Base-by-base conservation (phyloP, 2,797 vertebrate species). In the Manis javanica region DNA sequence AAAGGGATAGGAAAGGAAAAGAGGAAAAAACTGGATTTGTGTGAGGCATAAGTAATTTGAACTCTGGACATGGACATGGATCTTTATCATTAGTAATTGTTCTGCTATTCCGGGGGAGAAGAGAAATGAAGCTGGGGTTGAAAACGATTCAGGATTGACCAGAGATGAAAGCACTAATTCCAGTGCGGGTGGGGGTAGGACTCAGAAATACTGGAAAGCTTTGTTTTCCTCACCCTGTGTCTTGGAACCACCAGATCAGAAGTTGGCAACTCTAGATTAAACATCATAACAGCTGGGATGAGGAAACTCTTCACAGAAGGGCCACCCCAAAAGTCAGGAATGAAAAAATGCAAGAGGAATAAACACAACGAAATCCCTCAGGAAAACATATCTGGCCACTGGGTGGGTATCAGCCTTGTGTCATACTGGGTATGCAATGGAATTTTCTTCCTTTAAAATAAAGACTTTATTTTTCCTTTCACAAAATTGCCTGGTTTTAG, bases 221-320 rank as follows among this genome's bases (percentile, higher is more conserved):
- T 97, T 97, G 95, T 97, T 96, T 97, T 97, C 90, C 95, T 97
- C 95, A 95, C 93, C 94, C 96, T 94, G 96, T 91, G 72, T 97
- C 94, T 95, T 95, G 96, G 95, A 97, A 96, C 94, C 49, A 0
- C 90, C 78, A 92, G 95, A 96, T 92, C 94, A 96, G 96, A 96
- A 97, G 97, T 97, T 97, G 97, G 97, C 97, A 98, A 90, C 92
- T 96, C 84, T 86, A 95, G 75, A 95, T 97, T 97, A 98, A 96
- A 97, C 97, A 96, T 97, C 97, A 88, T 95, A 96, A 97, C 94
- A 97, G 97, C 97, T 98, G 95, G 96, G 95, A 96, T 98, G 97
- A 98, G 96, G 94, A 97, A 96, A 97, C 88, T 61, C 93, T 96
- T 96, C 93, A 91, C 89, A 96, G 90, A 97, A 96, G 81, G 95